Evolutionary conservation across 2,888 invertebrate genomes (phyloP).

Genomic region (Eubasilissa splendida): DNA sequence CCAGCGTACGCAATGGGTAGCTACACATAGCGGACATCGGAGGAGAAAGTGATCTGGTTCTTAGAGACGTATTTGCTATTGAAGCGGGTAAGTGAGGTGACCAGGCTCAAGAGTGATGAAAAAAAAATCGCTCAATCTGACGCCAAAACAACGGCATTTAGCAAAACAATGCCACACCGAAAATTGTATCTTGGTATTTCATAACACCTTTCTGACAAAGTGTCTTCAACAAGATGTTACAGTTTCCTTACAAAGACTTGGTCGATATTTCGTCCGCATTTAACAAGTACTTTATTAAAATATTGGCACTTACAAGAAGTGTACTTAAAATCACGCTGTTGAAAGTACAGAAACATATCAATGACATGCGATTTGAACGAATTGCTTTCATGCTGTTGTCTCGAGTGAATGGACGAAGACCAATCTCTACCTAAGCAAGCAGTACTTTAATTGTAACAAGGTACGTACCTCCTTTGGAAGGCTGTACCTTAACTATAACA

Average conservation of each 20-base stretch:
- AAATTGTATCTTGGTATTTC: not conserved
- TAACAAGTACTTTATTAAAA: not conserved
- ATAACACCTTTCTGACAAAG: not conserved
- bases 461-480: conserved; percentile 7
- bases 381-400: not conserved
- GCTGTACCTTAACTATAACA: conserved; percentile 53
- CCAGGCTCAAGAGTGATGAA: conserved; percentile 34
- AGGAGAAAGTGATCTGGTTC: conserved; percentile 59
- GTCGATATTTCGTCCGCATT: conserved; percentile 1
- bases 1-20: conserved; percentile 36
- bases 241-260: not conserved
- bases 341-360: too few species aligned
- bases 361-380: not conserved
- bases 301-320: not conserved
- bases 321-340: too few species aligned
- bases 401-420: not conserved
- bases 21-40: conserved; percentile 36
- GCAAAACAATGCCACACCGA: conserved; percentile 4
- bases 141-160: not conserved
- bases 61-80: conserved; percentile 58
- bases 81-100: conserved; percentile 56
- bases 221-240: conserved; percentile 4
- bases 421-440: conserved; percentile 23
- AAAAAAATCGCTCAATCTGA: conserved; percentile 9
- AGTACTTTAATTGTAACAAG: conserved; percentile 34